phyloP scores from a whole-genome alignment of 2,888 invertebrate genomes.

The Leucophenga maculata region DNA sequence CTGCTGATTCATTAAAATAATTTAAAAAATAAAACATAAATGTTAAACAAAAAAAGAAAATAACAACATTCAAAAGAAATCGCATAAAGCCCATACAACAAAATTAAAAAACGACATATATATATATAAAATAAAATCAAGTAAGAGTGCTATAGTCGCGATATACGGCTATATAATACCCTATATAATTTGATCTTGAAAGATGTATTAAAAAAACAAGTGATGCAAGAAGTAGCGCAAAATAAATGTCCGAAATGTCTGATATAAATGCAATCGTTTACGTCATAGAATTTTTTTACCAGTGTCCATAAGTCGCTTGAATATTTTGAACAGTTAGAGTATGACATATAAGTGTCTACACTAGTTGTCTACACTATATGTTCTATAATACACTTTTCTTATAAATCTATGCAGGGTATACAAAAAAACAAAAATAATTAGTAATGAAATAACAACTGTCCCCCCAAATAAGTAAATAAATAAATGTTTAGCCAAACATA shows the following conservation, averaged over 20 bases:
- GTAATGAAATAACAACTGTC: slow-evolving; percentile 37
- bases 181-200: neutral
- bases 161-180: no score
- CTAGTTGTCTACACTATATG: no score
- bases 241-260: slow-evolving; percentile 32
- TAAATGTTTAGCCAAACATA: slow-evolving; percentile 38
- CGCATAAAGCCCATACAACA: no score
- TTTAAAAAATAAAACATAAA: neutral
- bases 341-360: no score
- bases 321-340: no score
- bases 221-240: no score
- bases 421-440: slow-evolving; percentile 39
- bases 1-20: slow-evolving; percentile 22
- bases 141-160: slow-evolving; percentile 43
- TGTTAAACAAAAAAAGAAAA: neutral
- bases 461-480: slow-evolving; percentile 43
- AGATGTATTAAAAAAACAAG: slow-evolving; percentile 9
- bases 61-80: neutral
- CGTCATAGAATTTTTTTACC: no score
- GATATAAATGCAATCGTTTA: no score
- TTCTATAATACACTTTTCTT: slow-evolving; percentile 16
- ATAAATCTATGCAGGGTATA: slow-evolving; percentile 35
- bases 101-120: neutral
- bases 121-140: slow-evolving; percentile 22
- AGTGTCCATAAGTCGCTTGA: no score